Evolutionary conservation across 2,888 invertebrate species (phyloP).

Genomic region (Erebia ligea): DNA sequence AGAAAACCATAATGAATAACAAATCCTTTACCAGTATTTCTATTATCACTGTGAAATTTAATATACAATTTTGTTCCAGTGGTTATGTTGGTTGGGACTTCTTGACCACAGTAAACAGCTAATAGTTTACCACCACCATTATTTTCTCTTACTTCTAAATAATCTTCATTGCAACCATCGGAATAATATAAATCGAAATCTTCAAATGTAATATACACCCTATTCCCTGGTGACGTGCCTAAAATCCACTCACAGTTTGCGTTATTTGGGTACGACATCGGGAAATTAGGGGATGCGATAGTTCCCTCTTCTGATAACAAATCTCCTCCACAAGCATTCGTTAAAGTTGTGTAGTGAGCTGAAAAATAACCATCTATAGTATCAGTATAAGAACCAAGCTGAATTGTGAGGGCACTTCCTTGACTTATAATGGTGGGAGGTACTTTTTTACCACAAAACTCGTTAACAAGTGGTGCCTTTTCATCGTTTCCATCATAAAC

Average conservation of each 20-base stretch:
- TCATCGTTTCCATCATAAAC: slow-evolving; percentile 88
- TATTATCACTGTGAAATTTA: slow-evolving; percentile 87
- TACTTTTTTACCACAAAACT: slow-evolving; percentile 85
- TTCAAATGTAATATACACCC: slow-evolving; percentile 85
- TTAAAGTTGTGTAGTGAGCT: slow-evolving; percentile 72
- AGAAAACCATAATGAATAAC: slow-evolving; percentile 87
- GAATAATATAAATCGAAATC: slow-evolving; percentile 87
- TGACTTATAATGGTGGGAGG: slow-evolving; percentile 87
- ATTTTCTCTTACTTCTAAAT: slow-evolving; percentile 91
- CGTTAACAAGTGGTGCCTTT: slow-evolving; percentile 85
- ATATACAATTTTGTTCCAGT: slow-evolving; percentile 86
- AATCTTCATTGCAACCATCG: slow-evolving; percentile 91
- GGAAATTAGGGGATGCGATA: slow-evolving; percentile 94
- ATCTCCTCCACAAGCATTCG: slow-evolving; percentile 91
- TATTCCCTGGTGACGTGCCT: slow-evolving; percentile 85
- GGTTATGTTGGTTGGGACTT: slow-evolving; percentile 84
- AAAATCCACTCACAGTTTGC: slow-evolving; percentile 90
- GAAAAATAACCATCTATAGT: slow-evolving; percentile 60
- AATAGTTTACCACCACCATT: slow-evolving; percentile 85
- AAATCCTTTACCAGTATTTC: slow-evolving; percentile 87
- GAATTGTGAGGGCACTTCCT: slow-evolving; percentile 85
- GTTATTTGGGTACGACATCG: slow-evolving; percentile 86
- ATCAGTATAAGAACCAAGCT: slow-evolving; percentile 61
- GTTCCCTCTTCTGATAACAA: slow-evolving; percentile 87
- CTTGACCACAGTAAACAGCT: slow-evolving; percentile 87